These are phyloP conservation scores for Erythrocercus mccallii DNA, from an alignment of 2,113 vertebrate species.

Conservation along the genomic window DNA sequence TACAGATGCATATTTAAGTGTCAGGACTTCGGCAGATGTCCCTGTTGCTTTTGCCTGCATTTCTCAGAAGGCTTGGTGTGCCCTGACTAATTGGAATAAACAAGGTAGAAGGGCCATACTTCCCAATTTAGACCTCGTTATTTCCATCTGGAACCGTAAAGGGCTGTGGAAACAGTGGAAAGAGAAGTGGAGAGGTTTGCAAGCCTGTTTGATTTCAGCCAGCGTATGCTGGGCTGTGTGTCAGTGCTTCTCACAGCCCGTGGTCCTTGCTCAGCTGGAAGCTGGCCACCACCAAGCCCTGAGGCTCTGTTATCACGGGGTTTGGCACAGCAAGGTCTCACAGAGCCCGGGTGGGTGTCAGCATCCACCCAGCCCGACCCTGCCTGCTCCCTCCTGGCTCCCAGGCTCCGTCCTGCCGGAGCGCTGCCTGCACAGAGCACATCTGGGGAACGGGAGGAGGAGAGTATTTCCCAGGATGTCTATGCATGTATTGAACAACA, in stretches of 20 bases:
- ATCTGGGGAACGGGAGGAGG: background rate
- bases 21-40: conserved; percentile 39
- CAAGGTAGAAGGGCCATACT: background rate
- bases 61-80: background rate
- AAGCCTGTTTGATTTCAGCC: background rate
- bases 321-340: background rate
- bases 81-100: background rate
- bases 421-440: background rate
- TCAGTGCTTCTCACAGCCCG: background rate
- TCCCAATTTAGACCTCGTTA: background rate
- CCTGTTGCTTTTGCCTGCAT: background rate
- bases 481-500: background rate
- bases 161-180: background rate
- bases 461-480: background rate
- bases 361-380: background rate
- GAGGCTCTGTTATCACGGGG: background rate
- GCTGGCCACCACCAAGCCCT: background rate
- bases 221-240: fast-evolving
- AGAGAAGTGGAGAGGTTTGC: conserved; percentile 3
- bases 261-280: background rate
- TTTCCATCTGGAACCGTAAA: background rate
- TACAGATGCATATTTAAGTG: conserved; percentile 46
- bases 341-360: background rate
- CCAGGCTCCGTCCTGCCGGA: background rate
- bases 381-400: background rate